phyloP scores from a whole-genome alignment of 2,797 vertebrate species.

The Cirrhinus mrigala region DNA sequence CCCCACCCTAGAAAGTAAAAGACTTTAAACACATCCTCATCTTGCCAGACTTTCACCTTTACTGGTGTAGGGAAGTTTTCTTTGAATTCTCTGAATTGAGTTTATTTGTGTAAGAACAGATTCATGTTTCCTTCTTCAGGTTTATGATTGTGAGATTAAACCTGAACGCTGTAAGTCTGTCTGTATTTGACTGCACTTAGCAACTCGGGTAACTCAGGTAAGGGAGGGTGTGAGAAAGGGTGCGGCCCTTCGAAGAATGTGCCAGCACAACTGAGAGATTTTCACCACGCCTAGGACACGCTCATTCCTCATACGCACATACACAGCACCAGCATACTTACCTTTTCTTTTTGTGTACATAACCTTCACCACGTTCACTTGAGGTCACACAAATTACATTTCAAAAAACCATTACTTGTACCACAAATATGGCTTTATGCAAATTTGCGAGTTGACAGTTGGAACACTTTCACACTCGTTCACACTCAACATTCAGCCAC shows the following conservation, averaged over 20 bases:
- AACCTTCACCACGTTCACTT: slow-evolving; percentile 23
- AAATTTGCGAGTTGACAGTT: background rate
- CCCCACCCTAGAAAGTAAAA: slow-evolving; percentile 27
- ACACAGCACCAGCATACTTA: slow-evolving; percentile 19
- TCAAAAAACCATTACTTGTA: slow-evolving; percentile 27
- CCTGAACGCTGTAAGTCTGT: slow-evolving; percentile 4
- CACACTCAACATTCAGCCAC: background rate
- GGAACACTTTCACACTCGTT: background rate
- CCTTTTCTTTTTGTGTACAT: slow-evolving; percentile 42
- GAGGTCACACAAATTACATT: slow-evolving; percentile 24
- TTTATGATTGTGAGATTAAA: background rate
- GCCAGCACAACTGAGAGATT: slow-evolving; percentile 49
- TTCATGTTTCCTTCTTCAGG: background rate
- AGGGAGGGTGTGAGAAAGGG: slow-evolving; percentile 60
- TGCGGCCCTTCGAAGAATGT: slow-evolving; percentile 59
- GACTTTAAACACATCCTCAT: background rate
- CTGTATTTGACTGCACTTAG: slow-evolving; percentile 20
- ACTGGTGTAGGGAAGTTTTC: background rate
- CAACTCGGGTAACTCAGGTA: slow-evolving; percentile 47
- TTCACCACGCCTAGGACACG: slow-evolving; percentile 53
- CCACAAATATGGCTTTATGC: background rate
- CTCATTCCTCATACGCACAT: slow-evolving; percentile 39
- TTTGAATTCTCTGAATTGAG: background rate
- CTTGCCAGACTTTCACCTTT: background rate
- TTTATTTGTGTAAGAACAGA: background rate